Conservation (phyloP, 2,113 vertebrate species). For the Oophaga pumilio region DNA sequence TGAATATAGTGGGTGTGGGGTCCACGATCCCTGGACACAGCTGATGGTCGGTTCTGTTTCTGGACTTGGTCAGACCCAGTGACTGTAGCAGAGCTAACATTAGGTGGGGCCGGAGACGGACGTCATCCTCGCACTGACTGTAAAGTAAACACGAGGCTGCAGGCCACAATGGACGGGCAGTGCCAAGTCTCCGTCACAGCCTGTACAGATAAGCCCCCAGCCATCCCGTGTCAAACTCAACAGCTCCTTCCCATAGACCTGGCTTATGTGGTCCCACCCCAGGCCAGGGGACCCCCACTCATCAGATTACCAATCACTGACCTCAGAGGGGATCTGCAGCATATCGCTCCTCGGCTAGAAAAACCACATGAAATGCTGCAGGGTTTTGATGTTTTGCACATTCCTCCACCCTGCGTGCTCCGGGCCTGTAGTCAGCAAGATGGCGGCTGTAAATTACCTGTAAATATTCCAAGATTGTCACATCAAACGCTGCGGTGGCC, state of each 20-base stretch:
- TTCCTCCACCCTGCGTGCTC: neutral
- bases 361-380: neutral
- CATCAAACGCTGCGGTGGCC: slow-evolving; percentile 17
- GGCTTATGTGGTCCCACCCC: neutral
- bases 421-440: neutral
- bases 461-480: slow-evolving; percentile 18
- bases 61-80: neutral
- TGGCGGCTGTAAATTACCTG: neutral
- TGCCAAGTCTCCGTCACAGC: neutral
- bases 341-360: neutral
- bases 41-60: neutral
- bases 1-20: too few species aligned
- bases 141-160: slow-evolving; percentile 23
- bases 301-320: neutral
- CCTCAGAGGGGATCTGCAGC: neutral
- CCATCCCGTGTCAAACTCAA: neutral
- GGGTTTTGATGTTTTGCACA: neutral
- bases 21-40: neutral
- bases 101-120: slow-evolving; percentile 37
- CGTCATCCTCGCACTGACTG: neutral
- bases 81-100: slow-evolving; percentile 16
- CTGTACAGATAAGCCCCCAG: neutral
- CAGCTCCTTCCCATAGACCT: neutral
- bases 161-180: neutral
- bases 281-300: neutral